These are phyloP conservation scores for Vanessa atalanta DNA, from an alignment of 1,140 invertebrate species.

Conservation along the genomic window DNA sequence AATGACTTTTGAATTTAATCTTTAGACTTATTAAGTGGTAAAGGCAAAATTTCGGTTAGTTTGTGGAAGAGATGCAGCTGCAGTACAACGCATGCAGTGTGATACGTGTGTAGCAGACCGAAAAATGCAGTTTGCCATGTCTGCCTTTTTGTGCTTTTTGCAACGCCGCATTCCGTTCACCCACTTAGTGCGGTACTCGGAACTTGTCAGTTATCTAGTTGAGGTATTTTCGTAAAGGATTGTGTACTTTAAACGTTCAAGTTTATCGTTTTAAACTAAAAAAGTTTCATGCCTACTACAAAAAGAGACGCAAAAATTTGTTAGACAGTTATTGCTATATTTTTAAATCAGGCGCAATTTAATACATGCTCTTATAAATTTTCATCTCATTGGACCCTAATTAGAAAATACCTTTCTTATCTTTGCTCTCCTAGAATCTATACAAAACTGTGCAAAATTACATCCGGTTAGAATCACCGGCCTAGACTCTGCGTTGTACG, in stretches of 20 bases:
- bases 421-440: too few species aligned
- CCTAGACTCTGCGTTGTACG: too few species aligned
- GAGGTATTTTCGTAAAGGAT: conserved; percentile 11
- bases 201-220: conserved; percentile 8
- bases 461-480: too few species aligned
- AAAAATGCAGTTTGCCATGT: conserved; percentile 47
- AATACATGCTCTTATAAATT: background rate
- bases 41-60: conserved; percentile 1
- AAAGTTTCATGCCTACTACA: background rate
- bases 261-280: background rate
- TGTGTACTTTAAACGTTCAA: background rate
- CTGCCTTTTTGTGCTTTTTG: conserved; percentile 37
- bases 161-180: conserved; percentile 22
- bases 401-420: too few species aligned
- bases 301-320: background rate
- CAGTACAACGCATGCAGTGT: conserved; percentile 16
- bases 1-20: too few species aligned
- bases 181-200: conserved; percentile 14
- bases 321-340: background rate
- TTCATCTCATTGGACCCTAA: too few species aligned
- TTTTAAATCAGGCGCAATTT: background rate
- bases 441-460: too few species aligned
- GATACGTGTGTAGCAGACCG: conserved; percentile 41
- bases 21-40: too few species aligned
- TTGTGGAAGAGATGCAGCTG: background rate